Base-by-base conservation (phyloP, 2,888 invertebrate species). In the Matsumyia berberina region DNA sequence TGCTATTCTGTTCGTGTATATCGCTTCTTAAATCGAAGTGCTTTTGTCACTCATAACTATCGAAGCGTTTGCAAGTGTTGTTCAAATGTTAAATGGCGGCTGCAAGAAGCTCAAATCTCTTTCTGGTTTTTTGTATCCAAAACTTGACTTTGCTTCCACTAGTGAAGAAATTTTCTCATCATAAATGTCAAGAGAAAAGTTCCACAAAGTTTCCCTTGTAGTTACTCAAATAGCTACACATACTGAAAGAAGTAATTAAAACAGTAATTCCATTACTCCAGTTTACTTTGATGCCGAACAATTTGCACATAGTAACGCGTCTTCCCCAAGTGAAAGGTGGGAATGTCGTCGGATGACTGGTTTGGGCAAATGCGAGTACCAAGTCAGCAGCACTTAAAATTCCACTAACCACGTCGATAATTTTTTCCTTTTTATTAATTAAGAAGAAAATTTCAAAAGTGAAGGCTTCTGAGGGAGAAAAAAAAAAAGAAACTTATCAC, bases 361-460 rank as follows among this genome's bases (percentile, higher is more conserved):
- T 64, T 72, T 72, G 66, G 24, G 4, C 24, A 4, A 4, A n/a
- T n/a, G 42, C 53, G 60, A 31, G 60, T 19, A 72, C 72, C 57
- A 46, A 57, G 37, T 70, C 53, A 62, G 67, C 31, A 74, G 80
- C 80, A 82, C 81, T 82, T 82, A 82, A 82, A 77, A 82, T 82
- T 82, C 80, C 81, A 77, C 44, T 35, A 77, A 66, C 69, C 62
- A 37, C 70, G 24, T 76, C 42, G 42, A 37, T 81, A 64, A 64
- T 39, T 67, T 74, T 53, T 15, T n/a, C 44, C 15, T 78, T 44
- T 74, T 69, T 60, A 55, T 62, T 64, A 77, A 77, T 69, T 69
- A 64, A 49, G 17, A 49, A 44, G 53, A 17, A 19, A 60, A 62
- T 37, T 55, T 44, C 8, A 15, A 29, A 64, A 69, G 29, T 39